Conservation (phyloP, 2,113 vertebrate genomes). For the Laterallus jamaicensis region DNA sequence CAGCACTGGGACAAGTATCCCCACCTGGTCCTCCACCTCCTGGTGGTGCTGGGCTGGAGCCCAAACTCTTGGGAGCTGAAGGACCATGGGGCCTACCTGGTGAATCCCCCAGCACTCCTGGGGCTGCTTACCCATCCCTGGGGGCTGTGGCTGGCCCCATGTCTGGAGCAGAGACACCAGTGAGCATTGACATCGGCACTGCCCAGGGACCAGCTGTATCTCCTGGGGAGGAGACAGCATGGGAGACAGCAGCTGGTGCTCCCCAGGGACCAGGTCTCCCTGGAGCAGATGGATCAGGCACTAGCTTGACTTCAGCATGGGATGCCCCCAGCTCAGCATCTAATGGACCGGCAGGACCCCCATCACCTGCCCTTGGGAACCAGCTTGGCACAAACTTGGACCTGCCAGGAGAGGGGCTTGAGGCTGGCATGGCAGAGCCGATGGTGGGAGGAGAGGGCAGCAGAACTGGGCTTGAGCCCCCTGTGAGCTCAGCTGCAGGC, state of each 20-base stretch:
- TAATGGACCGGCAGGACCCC: not conserved
- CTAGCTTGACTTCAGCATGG: rapidly evolving
- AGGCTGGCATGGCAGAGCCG: rapidly evolving
- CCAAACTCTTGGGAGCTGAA: rapidly evolving
- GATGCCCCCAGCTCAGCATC: not conserved
- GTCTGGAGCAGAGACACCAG: not conserved
- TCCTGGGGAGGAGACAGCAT: not conserved
- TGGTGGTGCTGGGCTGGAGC: not conserved
- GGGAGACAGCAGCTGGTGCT: not conserved
- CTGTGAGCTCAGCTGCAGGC: not conserved
- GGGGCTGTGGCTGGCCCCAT: rapidly evolving
- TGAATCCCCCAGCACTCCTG: not conserved
- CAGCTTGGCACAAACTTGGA: not conserved
- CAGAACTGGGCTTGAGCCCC: rapidly evolving
- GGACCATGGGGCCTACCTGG: not conserved
- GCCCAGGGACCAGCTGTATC: not conserved
- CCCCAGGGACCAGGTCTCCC: not conserved
- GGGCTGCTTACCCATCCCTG: not conserved
- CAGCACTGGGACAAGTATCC: not conserved
- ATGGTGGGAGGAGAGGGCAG: not conserved
- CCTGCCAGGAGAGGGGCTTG: rapidly evolving
- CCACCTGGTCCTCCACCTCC: rapidly evolving
- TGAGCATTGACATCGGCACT: not conserved
- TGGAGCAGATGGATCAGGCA: rapidly evolving
- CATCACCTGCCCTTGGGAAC: not conserved